phyloP scores from a whole-genome alignment of 2,888 invertebrate species.

The Eilema sororculum region DNA sequence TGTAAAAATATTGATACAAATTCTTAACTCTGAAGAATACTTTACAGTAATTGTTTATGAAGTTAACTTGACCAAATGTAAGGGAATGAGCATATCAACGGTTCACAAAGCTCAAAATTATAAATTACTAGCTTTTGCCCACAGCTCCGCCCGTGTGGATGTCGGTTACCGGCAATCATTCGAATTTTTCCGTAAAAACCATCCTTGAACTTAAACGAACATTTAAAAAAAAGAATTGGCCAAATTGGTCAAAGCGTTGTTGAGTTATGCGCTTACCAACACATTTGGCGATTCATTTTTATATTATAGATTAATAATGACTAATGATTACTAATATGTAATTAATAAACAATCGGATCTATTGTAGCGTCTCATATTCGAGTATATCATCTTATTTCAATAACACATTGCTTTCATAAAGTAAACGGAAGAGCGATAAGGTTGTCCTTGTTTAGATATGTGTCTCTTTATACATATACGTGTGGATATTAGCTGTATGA shows the following conservation, averaged over 20 bases:
- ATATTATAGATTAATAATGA: conserved; percentile 28
- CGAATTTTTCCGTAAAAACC: too few relatives aligned
- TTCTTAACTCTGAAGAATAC: too few relatives aligned
- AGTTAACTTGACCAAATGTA: not conserved
- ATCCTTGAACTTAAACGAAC: too few relatives aligned
- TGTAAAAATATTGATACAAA: too few relatives aligned
- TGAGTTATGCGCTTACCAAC: too few relatives aligned
- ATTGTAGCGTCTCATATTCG: conserved; percentile 38
- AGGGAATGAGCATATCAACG: not conserved
- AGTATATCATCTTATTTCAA: conserved; percentile 48
- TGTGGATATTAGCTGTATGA: conserved; percentile 50
- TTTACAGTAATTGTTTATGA: not conserved
- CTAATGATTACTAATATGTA: conserved; percentile 33
- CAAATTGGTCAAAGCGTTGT: too few relatives aligned
- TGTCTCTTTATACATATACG: conserved; percentile 51
- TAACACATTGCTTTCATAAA: conserved; percentile 64
- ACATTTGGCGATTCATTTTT: too few relatives aligned
- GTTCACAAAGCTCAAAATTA: too few relatives aligned
- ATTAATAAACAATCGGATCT: conserved; percentile 40
- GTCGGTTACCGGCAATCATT: too few relatives aligned
- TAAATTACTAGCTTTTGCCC: too few relatives aligned
- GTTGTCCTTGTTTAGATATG: conserved; percentile 64
- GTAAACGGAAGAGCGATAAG: conserved; percentile 70
- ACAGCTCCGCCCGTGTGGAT: too few relatives aligned
- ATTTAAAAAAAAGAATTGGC: too few relatives aligned